Percentiles rank a stretch among this genome's conserved stretches.
phyloP scores from a whole-genome alignment of 2,888 invertebrate genomes.

The Trachelus tabidus region DNA sequence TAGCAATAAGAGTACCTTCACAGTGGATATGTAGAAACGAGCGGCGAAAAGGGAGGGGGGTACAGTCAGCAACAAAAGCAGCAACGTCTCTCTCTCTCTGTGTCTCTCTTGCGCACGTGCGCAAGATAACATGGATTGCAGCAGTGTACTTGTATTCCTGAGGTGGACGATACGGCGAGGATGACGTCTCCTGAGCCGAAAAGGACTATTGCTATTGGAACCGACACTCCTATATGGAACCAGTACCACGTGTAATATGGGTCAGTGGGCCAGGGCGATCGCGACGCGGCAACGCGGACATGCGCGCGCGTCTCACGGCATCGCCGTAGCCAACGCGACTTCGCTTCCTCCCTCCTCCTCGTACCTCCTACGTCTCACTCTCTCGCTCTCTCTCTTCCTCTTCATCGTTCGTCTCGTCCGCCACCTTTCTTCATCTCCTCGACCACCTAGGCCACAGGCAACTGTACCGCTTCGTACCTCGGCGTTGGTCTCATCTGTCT shows the following conservation, averaged over 20 bases:
- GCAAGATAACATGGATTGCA: neutral
- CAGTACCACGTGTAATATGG: conserved; percentile 62
- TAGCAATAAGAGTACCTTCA: neutral
- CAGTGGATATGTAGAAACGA: neutral
- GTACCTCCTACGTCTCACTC: neutral
- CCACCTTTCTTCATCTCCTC: neutral
- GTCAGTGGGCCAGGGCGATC: conserved; percentile 67
- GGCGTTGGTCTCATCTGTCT: neutral
- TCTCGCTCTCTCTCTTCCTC: neutral
- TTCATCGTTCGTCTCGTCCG: neutral
- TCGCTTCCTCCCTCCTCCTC: neutral
- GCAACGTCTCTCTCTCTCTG: neutral
- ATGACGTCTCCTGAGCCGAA: neutral
- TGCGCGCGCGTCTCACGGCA: conserved; percentile 43
- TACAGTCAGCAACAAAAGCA: neutral
- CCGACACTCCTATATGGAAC: conserved; percentile 58
- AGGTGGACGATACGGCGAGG: neutral
- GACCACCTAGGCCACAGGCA: neutral
- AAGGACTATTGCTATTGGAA: conserved; percentile 22
- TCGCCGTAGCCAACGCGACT: neutral
- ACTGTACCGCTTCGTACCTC: neutral
- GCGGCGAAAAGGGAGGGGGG: neutral
- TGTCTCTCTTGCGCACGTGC: neutral
- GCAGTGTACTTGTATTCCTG: neutral
- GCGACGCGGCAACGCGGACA: conserved; percentile 58